A percentile compares a stretch with the other conserved stretches of the same genome.
Evolutionary conservation across 2,797 vertebrate species (phyloP).

Genomic region (Craterocephalus amniculus): DNA sequence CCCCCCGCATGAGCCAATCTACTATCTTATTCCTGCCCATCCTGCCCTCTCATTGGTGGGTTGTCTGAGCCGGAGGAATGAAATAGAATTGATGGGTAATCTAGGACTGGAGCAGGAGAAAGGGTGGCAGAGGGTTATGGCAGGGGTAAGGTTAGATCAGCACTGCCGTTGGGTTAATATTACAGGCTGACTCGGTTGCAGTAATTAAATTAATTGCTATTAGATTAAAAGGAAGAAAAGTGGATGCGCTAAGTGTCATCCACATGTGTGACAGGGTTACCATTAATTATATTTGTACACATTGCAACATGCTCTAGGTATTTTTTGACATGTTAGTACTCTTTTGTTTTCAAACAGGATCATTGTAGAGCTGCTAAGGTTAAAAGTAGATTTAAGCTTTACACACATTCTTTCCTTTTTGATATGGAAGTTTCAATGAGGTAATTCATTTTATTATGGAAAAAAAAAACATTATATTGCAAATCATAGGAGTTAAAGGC

Average conservation of each 20-base stretch:
- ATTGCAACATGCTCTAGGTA: background rate
- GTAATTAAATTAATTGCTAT: conserved; percentile 2
- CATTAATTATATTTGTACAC: background rate
- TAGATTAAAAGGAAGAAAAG: background rate
- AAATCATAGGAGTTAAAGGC: conserved; percentile 11
- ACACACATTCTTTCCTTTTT: background rate
- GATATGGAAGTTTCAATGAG: background rate
- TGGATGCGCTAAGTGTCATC: background rate
- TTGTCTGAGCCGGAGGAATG: conserved; percentile 67
- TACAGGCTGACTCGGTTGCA: background rate
- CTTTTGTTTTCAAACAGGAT: background rate
- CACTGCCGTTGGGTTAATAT: conserved; percentile 11
- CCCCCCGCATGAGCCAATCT: conserved; percentile 72
- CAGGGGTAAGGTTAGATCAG: conserved; percentile 23
- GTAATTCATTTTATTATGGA: background rate
- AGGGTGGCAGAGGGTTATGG: conserved; percentile 20
- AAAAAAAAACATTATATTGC: background rate
- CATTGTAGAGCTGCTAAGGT: background rate
- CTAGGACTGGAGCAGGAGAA: conserved; percentile 54
- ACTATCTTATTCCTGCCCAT: conserved; percentile 58
- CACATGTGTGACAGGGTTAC: background rate
- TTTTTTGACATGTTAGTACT: no score
- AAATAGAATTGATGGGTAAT: conserved; percentile 81
- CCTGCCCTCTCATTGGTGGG: conserved; percentile 75
- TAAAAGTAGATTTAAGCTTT: conserved; percentile 5